Base-by-base conservation (phyloP, 2,797 vertebrate species). In the Acanthurus tractus region DNA sequence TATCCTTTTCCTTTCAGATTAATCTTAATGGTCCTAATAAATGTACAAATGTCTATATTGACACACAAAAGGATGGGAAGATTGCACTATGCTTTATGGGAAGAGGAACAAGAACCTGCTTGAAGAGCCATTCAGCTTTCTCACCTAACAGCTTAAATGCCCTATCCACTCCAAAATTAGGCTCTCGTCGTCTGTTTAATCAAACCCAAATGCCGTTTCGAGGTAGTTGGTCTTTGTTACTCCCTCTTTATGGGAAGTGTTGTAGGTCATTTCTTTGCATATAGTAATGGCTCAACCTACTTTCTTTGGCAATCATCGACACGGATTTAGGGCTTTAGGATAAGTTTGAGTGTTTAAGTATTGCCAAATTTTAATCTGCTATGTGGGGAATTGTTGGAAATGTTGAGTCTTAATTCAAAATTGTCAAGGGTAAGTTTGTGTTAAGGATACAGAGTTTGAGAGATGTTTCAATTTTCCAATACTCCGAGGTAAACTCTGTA, bases 161-260 rank as follows among this genome's bases (percentile, higher is more conserved):
- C 64, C 80, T 78, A 79, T 90, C 85, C 84, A 82, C 84, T 78
- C 78, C 25, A 48, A 92, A 92, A 93, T 90, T 81, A 88, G 83
- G 78, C 84, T 79, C 82, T 90, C 90, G 93, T 95, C 94, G 93
- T 94, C 91, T 95, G 94, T 95, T 95, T 95, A 95, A 95, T 95
- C 94, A 95, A 94, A 95, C 90, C 90, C 78, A 63, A 91, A 90
- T 85, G 74, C 88, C 89, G 91, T 94, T 95, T 90, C 86, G 87
- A 92, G 94, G 93, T 90, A 78, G 94, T 93, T 94, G 94, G 95
- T 93, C 94, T 92, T 90, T 90, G 76, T 50, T 81, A 85, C 58
- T 89, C 88, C 82, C 84, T 92, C 92, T 94, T 94, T 93, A 91
- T 89, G 84, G 86, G 83, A 70, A 89, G 86, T 81, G 87, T 92